Evolutionary conservation across 2,113 vertebrate species (phyloP), one percentile per base, ranked within the genome.

Genomic region (Otocyon megalotis): DNA sequence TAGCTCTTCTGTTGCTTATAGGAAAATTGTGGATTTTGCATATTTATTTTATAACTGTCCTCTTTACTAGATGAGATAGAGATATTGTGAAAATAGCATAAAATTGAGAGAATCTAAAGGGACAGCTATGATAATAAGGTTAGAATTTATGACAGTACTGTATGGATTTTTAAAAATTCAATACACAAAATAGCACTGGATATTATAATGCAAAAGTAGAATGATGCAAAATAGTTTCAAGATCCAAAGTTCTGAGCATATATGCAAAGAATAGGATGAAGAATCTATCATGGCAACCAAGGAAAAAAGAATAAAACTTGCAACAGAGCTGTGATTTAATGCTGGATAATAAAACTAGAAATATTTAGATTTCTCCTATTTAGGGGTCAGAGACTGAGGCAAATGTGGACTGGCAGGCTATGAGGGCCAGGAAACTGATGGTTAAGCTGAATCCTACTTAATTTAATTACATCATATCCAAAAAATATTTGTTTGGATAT

Each of bases 161-260:
- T 90, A 54, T 58, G 7, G 35, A 9, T 86, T 90, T 76, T 92
- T 82, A n/a, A 84, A 93, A 93, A 43, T 79, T 88, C 37, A 74
- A 43, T 83, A 74, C 37, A 35, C 35, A 74, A 82, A 87, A 32
- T 71, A 80, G 84, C 35, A 35, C 50, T 77, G 53, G 26, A 37
- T n/a, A 62, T 72, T 72, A 35, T 63, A 94, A 86, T 81, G 2
- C 43, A 88, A 94, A 94, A 93, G 56, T 93, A 96, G 20, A 77
- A 93, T 90, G 79, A 65, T 87, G 8, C 43, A 65, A 8, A 81
- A 4, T 15, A 71, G 8, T 83, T 63, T 90, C 82, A 83, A 76
- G 74, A 53, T 17, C 22, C 32, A 74, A 88, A 92, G 35, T 62
- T 94, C 20, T 82, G 58, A 94, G 50, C 13, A 94, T 28, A 69